A percentile compares a stretch with the other conserved stretches of the same genome.
Evolutionary conservation across 2,888 invertebrate genomes (phyloP).

Genomic region (Philhelius pedissequus): DNA sequence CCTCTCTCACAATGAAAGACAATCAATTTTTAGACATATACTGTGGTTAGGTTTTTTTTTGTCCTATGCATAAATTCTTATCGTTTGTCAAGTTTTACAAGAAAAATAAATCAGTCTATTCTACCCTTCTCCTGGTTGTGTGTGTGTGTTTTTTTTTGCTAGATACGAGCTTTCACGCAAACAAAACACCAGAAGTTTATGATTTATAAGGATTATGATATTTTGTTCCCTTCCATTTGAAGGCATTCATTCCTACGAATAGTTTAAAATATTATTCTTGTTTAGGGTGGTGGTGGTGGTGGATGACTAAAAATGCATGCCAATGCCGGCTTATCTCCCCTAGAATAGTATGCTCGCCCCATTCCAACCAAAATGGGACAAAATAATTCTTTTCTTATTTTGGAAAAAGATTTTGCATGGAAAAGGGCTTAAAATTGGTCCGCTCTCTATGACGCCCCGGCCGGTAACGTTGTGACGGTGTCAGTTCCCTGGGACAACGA

Average conservation of each 20-base stretch:
- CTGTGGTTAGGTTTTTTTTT: neutral
- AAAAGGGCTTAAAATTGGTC: slow-evolving; percentile 52
- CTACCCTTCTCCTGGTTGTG: slow-evolving; percentile 1
- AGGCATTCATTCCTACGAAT: neutral
- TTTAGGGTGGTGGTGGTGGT: neutral
- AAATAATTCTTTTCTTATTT: slow-evolving; percentile 24
- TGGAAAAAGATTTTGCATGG: slow-evolving; percentile 44
- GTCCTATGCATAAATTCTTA: neutral
- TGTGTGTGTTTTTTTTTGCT: too few species aligned
- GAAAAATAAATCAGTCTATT: slow-evolving; percentile 27
- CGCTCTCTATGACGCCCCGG: slow-evolving; percentile 8
- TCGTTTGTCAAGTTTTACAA: slow-evolving; percentile 17
- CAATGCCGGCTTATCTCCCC: slow-evolving; percentile 50
- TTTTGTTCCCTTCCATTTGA: slow-evolving; percentile 1
- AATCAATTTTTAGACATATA: slow-evolving; percentile 13
- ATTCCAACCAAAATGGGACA: slow-evolving; percentile 1
- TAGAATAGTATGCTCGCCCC: slow-evolving; percentile 34
- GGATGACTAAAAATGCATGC: slow-evolving; percentile 37
- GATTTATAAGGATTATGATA: slow-evolving; percentile 59
- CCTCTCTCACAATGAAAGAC: slow-evolving; percentile 19
- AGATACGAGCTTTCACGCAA: neutral
- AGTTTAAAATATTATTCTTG: slow-evolving; percentile 8
- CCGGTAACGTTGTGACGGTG: neutral
- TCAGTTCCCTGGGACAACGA: slow-evolving; percentile 24
- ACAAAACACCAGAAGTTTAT: slow-evolving; percentile 34